Conservation (phyloP, 1,140 invertebrate species). For the Gryon sp. region DNA sequence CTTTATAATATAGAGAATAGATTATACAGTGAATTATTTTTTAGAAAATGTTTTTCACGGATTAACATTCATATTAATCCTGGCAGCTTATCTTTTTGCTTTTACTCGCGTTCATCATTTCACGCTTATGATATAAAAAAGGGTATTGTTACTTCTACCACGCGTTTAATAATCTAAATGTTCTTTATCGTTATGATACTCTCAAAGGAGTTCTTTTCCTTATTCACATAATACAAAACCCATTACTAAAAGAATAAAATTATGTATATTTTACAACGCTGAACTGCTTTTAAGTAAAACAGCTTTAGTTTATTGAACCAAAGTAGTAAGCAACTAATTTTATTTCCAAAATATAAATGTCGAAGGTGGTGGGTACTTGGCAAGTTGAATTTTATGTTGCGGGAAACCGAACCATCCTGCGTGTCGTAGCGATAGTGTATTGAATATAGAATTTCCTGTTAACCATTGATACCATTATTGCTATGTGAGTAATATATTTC, state of each 20-base stretch:
- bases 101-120: constrained; percentile 32
- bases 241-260: constrained; percentile 15
- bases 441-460: constrained; percentile 47
- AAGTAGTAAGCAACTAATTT: constrained; percentile 21
- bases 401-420: constrained; percentile 13
- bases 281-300: constrained; percentile 16
- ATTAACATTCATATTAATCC: constrained; percentile 26
- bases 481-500: too few species aligned
- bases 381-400: constrained; percentile 12
- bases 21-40: constrained; percentile 30
- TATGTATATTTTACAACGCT: constrained; percentile 15
- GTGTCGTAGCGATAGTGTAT: constrained; percentile 6
- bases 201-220: constrained; percentile 29
- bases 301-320: constrained; percentile 17
- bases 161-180: constrained; percentile 38
- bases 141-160: constrained; percentile 14
- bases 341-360: constrained; percentile 35
- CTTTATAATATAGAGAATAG: constrained; percentile 23
- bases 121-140: constrained; percentile 16
- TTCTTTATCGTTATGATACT: constrained; percentile 17
- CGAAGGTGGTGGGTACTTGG: not conserved
- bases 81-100: constrained; percentile 3
- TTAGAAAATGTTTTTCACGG: constrained; percentile 26
- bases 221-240: constrained; percentile 18
- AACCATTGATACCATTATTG: constrained; percentile 33